Evolutionary conservation across 1,140 invertebrate genomes (phyloP).

Genomic region (Meloidogyne chitwoodi): DNA sequence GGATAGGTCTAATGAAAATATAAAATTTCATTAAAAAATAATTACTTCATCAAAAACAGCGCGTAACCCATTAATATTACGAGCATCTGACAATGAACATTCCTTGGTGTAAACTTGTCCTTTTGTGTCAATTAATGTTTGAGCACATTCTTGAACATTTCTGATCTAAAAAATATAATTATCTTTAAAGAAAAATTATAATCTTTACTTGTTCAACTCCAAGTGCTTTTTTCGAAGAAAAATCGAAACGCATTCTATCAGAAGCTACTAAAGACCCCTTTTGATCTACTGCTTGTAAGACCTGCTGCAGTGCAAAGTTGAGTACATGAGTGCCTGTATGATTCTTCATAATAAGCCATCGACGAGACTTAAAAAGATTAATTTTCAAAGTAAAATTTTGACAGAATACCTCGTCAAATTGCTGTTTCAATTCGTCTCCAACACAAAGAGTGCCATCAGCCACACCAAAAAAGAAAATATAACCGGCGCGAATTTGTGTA

Average conservation of each 20-base stretch:
- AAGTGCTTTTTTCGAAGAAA: constrained; percentile 87
- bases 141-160: constrained; percentile 75
- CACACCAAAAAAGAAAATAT: constrained; percentile 82
- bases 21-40: constrained; percentile 1
- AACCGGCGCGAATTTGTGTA: constrained; percentile 91
- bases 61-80: constrained; percentile 81
- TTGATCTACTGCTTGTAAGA: constrained; percentile 87
- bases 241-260: constrained; percentile 92
- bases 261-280: constrained; percentile 96
- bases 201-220: constrained; percentile 66
- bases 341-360: constrained; percentile 91
- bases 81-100: constrained; percentile 76
- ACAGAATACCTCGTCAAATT: constrained; percentile 70
- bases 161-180: constrained; percentile 68
- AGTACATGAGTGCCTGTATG: constrained; percentile 96
- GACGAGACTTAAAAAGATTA: constrained; percentile 64
- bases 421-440: constrained; percentile 78
- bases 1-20: constrained; percentile 74
- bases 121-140: constrained; percentile 75
- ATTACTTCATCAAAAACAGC: constrained; percentile 92
- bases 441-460: constrained; percentile 72
- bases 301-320: constrained; percentile 85
- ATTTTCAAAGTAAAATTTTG: constrained; percentile 7
- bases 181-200: constrained; percentile 61
- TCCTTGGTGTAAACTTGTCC: constrained; percentile 83